Conservation (phyloP, 2,888 invertebrate genomes). For the Glaucopsyche alexis region DNA sequence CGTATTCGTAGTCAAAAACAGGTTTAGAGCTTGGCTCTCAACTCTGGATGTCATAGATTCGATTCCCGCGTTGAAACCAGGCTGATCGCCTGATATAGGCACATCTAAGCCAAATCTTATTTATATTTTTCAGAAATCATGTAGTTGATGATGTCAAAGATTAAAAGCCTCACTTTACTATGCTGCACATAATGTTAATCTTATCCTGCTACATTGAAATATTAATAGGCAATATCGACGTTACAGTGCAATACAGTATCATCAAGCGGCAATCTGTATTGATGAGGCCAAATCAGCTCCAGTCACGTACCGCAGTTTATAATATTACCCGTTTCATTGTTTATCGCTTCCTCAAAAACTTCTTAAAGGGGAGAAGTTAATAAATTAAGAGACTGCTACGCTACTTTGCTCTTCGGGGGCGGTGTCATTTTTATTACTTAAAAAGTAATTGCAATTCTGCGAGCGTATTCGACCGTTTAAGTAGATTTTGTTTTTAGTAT, state of each 20-base stretch:
- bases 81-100: too few relatives aligned
- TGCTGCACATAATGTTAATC: constrained; percentile 15
- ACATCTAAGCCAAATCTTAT: too few relatives aligned
- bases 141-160: too few relatives aligned
- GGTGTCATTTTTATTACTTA: constrained; percentile 13
- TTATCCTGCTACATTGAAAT: background rate
- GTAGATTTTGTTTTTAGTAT: background rate
- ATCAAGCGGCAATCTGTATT: constrained; percentile 17
- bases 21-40: too few relatives aligned
- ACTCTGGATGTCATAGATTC: too few relatives aligned
- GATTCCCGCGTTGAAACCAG: too few relatives aligned
- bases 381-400: constrained; percentile 13
- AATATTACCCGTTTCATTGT: background rate
- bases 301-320: constrained; percentile 19
- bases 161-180: background rate
- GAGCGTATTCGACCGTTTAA: background rate
- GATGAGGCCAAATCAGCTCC: constrained; percentile 9
- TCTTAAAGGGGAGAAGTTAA: constrained; percentile 15
- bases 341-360: constrained; percentile 10
- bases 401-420: background rate
- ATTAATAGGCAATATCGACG: constrained; percentile 17
- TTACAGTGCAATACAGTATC: background rate
- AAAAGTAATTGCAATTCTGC: background rate
- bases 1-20: too few relatives aligned
- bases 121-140: too few relatives aligned